Conservation (phyloP, 2,888 invertebrate species). For the Altica lythri region DNA sequence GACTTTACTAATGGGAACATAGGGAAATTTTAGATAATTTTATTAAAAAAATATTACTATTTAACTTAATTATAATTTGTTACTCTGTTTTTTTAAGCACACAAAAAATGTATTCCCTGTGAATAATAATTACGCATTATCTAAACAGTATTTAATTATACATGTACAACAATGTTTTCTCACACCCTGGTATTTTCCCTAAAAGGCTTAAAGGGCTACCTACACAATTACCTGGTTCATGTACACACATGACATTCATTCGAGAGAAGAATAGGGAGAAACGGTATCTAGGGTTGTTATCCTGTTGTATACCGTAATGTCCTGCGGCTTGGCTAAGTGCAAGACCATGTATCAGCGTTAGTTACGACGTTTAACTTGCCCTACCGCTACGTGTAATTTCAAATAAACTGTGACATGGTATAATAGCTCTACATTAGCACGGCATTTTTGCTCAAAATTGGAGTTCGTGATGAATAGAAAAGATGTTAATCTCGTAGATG, state of each 20-base stretch:
- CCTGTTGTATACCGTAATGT: conserved; percentile 39
- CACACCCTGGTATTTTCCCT: no score
- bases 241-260: not conserved
- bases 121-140: no score
- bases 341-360: conserved; percentile 50
- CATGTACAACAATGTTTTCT: no score
- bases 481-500: not conserved
- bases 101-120: no score
- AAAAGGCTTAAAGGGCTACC: no score
- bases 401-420: conserved; percentile 40
- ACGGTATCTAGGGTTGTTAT: conserved; percentile 23
- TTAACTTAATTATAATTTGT: not conserved
- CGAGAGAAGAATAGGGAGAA: not conserved
- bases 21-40: no score
- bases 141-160: no score
- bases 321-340: conserved; percentile 46
- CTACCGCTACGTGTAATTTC: conserved; percentile 43
- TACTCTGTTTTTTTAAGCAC: no score
- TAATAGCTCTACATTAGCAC: conserved; percentile 29
- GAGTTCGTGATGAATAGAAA: not conserved
- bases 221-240: no score
- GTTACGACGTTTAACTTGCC: conserved; percentile 48
- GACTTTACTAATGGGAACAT: no score
- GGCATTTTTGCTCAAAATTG: conserved; percentile 8
- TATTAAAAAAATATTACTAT: not conserved